Evolutionary conservation across 2,797 vertebrate genomes (phyloP), one percentile per base, ranked within the genome.

Genomic region (Streptopelia turtur): DNA sequence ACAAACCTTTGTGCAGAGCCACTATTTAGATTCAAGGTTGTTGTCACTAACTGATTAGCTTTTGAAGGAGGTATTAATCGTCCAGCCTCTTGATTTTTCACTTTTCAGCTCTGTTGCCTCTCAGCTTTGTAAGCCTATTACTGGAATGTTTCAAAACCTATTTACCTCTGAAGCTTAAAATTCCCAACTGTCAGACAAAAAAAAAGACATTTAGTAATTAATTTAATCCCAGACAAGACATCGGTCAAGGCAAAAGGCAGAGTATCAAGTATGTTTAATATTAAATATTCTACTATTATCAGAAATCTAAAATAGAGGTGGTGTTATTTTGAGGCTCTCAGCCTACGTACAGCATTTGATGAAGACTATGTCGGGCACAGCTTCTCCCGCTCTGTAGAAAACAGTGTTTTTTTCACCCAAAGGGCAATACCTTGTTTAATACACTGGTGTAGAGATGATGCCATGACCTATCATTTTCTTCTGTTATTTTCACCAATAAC

Each of bases 121-220:
- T 97, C 89, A 95, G 84, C 81, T 64, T 96, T 93, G 50, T 96
- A 93, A 97, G 70, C 69, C 76, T 96, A 83, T 96, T 97, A 96
- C 79, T 85, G 84, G 59, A 96, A 80, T 97, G 69, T 84, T 96
- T 94, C 86, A 96, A 95, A 96, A 94, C 50, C 39, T 92, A 80
- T 95, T 97, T 97, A 88, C 91, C 70, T 96, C 81, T 60, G 16
- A 96, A 94, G 83, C 81, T 66, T 94, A 79, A 94, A 96, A 94
- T 93, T 94, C 47, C 65, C 82, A 94, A 84, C 59, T 94, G 83
- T 84, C 88, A 96, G 66, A 69, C 77, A 92, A 71, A 79, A 92
- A 64, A 75, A 96, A 94, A 96, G 49, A 83, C 77, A 79, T 93
- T 95, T 89, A 88, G 65, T 91, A 97, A 97, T 97, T 97, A 95